A percentile compares a stretch with the other conserved stretches of the same genome.
phyloP scores from a whole-genome alignment of 35 echinoderm and acorn worm genomes.

The Apostichopus japonicus region DNA sequence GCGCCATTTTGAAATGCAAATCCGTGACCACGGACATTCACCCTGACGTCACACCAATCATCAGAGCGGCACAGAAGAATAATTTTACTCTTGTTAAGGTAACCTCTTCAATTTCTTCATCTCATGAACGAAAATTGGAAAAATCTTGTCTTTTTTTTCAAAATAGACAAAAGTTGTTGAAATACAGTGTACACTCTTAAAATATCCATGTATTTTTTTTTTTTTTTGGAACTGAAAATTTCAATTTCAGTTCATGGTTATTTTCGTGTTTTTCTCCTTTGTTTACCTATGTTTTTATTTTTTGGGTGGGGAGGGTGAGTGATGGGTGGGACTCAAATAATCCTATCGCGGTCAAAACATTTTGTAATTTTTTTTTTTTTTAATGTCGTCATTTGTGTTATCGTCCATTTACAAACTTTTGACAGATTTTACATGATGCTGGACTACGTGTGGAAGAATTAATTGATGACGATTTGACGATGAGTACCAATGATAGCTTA shows the following conservation, averaged over 20 bases:
- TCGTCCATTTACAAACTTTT: no score
- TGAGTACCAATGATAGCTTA: conserved; percentile 55
- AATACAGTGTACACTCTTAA: no score
- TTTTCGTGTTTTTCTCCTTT: no score
- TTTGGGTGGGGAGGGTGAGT: not conserved
- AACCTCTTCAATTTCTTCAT: not conserved
- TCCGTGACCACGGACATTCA: conserved; percentile 80
- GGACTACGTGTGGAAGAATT: conserved; percentile 60
- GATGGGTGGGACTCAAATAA: not conserved
- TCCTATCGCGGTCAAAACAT: not conserved
- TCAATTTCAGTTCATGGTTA: no score
- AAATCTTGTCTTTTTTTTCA: no score
- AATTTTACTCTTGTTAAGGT: conserved; percentile 93
- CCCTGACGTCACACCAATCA: conserved; percentile 90
- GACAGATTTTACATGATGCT: conserved; percentile 71
- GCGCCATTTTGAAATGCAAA: conserved; percentile 78
- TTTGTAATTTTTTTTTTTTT: not conserved
- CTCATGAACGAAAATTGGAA: no score
- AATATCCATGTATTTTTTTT: no score
- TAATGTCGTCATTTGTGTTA: no score
- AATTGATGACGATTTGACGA: conserved; percentile 33
- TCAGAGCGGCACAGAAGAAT: conserved; percentile 85
- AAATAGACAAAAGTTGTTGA: no score
- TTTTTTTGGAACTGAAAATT: no score
- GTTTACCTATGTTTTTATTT: no score